phyloP scores from a whole-genome alignment of 2,888 invertebrate genomes.

The Thyatira batis region DNA sequence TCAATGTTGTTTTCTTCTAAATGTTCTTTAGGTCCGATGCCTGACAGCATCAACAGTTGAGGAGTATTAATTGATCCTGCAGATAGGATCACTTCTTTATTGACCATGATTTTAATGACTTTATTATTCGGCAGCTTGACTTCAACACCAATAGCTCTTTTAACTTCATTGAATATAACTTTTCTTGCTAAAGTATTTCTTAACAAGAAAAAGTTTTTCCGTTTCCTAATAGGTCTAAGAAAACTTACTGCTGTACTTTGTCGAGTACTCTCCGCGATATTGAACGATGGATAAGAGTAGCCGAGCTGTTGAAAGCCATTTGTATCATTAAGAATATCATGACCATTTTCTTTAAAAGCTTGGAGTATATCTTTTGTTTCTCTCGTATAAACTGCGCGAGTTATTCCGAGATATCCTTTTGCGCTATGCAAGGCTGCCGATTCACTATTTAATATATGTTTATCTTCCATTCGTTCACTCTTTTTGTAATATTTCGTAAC shows the following conservation, averaged over 20 bases:
- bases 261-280: slow-evolving; percentile 5
- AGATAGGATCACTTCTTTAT: slow-evolving; percentile 12
- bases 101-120: slow-evolving; percentile 2
- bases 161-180: slow-evolving; percentile 5
- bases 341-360: slow-evolving; percentile 4
- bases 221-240: slow-evolving; percentile 6
- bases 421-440: slow-evolving; percentile 6
- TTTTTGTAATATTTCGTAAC: slow-evolving; percentile 39
- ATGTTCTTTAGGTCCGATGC: slow-evolving; percentile 11
- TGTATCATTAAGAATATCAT: slow-evolving; percentile 1
- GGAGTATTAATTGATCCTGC: slow-evolving; percentile 10
- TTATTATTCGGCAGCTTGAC: slow-evolving; percentile 7
- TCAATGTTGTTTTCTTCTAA: slow-evolving; percentile 6
- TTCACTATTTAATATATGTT: slow-evolving; percentile 5
- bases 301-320: slow-evolving; percentile 13
- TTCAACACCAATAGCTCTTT: slow-evolving; percentile 10
- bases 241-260: slow-evolving; percentile 12
- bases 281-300: slow-evolving; percentile 8
- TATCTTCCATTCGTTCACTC: slow-evolving; percentile 8
- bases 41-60: slow-evolving; percentile 13
- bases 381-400: slow-evolving; percentile 1
- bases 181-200: slow-evolving; percentile 6
- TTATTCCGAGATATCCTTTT: slow-evolving; percentile 69
- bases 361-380: not conserved
- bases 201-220: slow-evolving; percentile 8